These are phyloP conservation scores for Caenorhabditis imperialis DNA, from an alignment of 2,888 invertebrate genomes.

Conservation along the genomic window DNA sequence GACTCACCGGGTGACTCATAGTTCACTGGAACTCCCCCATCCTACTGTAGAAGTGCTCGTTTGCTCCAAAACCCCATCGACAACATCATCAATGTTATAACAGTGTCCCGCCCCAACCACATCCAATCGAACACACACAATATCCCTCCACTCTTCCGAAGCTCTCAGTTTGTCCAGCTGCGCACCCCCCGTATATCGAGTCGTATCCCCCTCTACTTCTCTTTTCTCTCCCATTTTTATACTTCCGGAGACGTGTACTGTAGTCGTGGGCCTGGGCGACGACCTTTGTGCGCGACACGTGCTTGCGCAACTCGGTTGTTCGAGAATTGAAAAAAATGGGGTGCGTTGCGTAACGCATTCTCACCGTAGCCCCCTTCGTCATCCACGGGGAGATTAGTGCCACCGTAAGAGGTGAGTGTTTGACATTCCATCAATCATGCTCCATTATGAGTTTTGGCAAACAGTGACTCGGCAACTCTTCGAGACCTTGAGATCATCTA, in stretches of 20 bases:
- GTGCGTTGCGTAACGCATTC: conserved; percentile 19
- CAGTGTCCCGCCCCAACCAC: conserved; percentile 9
- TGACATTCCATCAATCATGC: conserved; percentile 53
- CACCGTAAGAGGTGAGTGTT: conserved; percentile 22
- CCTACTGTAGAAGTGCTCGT: no score
- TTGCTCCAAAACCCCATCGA: no score
- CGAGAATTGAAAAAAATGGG: conserved; percentile 7
- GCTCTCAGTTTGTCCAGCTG: conserved; percentile 54
- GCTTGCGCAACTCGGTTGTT: conserved; percentile 21
- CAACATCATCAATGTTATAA: conserved; percentile 17
- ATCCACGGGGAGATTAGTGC: conserved; percentile 22
- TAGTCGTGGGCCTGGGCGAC: conserved; percentile 9
- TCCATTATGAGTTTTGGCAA: conserved; percentile 32
- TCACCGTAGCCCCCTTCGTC: no score
- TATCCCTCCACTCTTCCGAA: not conserved
- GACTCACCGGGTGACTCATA: no score
- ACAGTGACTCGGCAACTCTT: conserved; percentile 11
- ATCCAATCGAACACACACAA: conserved; percentile 29
- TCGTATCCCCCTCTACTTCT: not conserved
- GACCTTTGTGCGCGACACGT: not conserved
- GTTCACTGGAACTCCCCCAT: no score
- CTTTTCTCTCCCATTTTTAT: not conserved
- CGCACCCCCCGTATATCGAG: conserved; percentile 25
- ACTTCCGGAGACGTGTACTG: conserved; percentile 20
- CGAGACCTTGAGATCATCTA: no score